A percentile compares a stretch with the other conserved stretches of the same genome.
Conservation (phyloP, 2,797 vertebrate genomes). For the Calcarius lapponicus region DNA sequence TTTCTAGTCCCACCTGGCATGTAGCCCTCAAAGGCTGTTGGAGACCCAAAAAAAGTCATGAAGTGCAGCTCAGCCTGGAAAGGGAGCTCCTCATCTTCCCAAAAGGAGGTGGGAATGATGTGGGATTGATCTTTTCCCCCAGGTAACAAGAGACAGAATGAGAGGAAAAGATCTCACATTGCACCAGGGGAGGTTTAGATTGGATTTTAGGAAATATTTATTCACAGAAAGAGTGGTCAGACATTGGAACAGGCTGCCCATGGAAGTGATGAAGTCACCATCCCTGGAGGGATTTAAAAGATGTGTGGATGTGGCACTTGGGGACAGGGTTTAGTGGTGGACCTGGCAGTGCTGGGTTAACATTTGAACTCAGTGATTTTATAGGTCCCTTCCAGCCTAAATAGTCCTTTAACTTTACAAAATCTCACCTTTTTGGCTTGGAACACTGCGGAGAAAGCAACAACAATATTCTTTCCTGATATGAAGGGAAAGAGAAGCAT, state of each 20-base stretch:
- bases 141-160: accelerated
- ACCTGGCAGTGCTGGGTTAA: not conserved
- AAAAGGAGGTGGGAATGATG: accelerated
- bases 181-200: not conserved
- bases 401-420: accelerated
- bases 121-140: not conserved
- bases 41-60: not conserved
- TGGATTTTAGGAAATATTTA: not conserved
- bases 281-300: not conserved
- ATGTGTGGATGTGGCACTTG: too few species aligned
- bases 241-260: not conserved
- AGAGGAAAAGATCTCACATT: not conserved
- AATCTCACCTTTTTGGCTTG: not conserved
- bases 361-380: not conserved
- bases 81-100: not conserved
- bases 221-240: not conserved
- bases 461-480: not conserved
- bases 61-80: not conserved
- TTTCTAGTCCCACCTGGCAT: not conserved
- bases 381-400: not conserved
- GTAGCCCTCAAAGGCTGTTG: not conserved
- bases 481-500: not conserved
- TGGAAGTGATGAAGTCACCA: not conserved
- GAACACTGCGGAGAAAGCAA: not conserved
- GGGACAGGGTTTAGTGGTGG: not conserved